phyloP scores from a whole-genome alignment of 1,140 invertebrate genomes.

The Paraescarpia echinospica region DNA sequence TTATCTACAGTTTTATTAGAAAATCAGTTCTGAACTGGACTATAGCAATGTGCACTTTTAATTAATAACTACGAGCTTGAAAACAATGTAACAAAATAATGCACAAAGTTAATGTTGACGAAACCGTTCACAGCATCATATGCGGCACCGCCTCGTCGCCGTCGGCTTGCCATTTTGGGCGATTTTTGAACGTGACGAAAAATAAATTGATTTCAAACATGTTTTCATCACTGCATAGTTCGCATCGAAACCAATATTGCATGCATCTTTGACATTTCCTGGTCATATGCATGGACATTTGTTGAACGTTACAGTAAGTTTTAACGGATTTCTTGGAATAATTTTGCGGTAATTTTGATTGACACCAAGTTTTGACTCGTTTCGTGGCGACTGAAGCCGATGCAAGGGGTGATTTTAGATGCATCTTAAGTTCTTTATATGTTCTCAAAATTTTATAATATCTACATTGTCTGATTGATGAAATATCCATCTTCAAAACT shows the following conservation, averaged over 20 bases:
- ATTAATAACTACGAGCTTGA: neutral
- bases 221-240: neutral
- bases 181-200: slow-evolving; percentile 5
- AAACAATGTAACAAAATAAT: neutral
- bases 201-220: slow-evolving; percentile 7
- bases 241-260: neutral
- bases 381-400: slow-evolving; percentile 14
- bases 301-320: neutral
- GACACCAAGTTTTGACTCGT: slow-evolving; percentile 20
- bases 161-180: neutral
- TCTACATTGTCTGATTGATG: neutral
- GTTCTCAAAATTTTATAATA: neutral
- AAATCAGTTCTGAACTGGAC: neutral
- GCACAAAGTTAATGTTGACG: neutral
- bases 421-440: neutral
- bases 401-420: slow-evolving; percentile 13
- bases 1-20: neutral
- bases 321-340: neutral
- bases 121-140: neutral
- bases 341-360: slow-evolving; percentile 7
- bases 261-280: neutral
- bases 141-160: neutral
- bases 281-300: neutral
- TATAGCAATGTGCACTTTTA: neutral
- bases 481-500: slow-evolving; percentile 13